Conservation (phyloP, 2,888 invertebrate species). For the Chymomyza amoena region DNA sequence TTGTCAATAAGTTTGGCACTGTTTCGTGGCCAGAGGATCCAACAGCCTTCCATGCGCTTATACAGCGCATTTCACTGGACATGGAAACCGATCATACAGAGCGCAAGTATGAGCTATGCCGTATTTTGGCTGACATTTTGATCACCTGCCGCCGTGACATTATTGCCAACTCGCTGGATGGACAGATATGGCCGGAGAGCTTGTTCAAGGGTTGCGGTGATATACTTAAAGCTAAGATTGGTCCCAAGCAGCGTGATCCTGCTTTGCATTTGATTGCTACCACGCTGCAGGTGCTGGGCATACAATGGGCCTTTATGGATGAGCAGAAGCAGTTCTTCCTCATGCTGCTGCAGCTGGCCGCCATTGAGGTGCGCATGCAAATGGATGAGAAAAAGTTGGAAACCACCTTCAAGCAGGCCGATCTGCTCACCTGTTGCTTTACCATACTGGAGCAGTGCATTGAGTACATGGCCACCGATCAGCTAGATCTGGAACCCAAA, state of each 20-base stretch:
- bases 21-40: slow-evolving; percentile 88
- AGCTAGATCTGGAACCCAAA: slow-evolving; percentile 91
- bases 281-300: slow-evolving; percentile 88
- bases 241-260: slow-evolving; percentile 92
- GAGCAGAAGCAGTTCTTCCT: slow-evolving; percentile 91
- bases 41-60: slow-evolving; percentile 88
- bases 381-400: slow-evolving; percentile 92
- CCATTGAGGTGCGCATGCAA: slow-evolving; percentile 96
- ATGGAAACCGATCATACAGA: slow-evolving; percentile 94
- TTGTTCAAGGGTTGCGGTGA: slow-evolving; percentile 90
- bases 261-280: slow-evolving; percentile 90
- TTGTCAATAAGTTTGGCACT: slow-evolving; percentile 86
- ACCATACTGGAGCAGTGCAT: slow-evolving; percentile 89
- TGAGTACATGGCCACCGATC: slow-evolving; percentile 88
- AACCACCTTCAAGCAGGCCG: slow-evolving; percentile 87
- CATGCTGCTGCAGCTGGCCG: slow-evolving; percentile 90
- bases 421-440: slow-evolving; percentile 90
- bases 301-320: slow-evolving; percentile 90
- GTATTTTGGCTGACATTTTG: slow-evolving; percentile 87
- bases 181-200: slow-evolving; percentile 90
- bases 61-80: slow-evolving; percentile 90
- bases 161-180: slow-evolving; percentile 82
- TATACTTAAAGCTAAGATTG: slow-evolving; percentile 91
- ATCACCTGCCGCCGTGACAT: slow-evolving; percentile 86
- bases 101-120: slow-evolving; percentile 92